These are phyloP conservation scores for Heteromyza rotundicornis DNA, from an alignment of 2,888 invertebrate genomes.

Conservation along the genomic window DNA sequence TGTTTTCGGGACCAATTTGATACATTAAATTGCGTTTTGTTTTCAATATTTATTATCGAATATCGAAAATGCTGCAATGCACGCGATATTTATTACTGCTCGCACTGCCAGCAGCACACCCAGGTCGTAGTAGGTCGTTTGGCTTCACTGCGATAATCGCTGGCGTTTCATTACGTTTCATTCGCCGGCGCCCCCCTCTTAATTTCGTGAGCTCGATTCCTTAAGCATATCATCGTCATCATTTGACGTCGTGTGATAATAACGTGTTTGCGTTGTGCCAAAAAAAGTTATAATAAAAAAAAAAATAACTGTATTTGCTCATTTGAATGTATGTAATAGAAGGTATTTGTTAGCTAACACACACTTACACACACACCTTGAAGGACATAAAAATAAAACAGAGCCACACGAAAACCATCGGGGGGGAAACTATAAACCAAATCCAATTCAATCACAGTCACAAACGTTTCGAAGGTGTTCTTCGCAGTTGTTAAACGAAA, in stretches of 20 bases:
- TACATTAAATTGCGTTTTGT: conserved; percentile 3
- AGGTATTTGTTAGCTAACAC: too few relatives aligned
- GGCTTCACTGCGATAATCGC: neutral
- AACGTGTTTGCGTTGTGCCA: conserved; percentile 9
- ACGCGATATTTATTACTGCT: neutral
- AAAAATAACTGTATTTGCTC: conserved; percentile 12
- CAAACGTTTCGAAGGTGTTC: too few relatives aligned
- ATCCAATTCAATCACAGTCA: neutral
- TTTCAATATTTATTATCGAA: conserved; percentile 10
- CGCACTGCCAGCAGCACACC: neutral
- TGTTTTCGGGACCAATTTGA: neutral
- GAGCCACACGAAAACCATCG: neutral
- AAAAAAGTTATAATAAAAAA: too few relatives aligned
- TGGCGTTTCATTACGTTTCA: conserved; percentile 21
- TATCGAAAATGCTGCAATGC: conserved; percentile 8
- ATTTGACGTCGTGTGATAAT: conserved; percentile 4
- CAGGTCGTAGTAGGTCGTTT: neutral
- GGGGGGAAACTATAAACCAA: too few relatives aligned
- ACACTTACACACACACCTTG: neutral
- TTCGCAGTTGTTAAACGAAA: too few relatives aligned
- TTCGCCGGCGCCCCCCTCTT: conserved; percentile 24
- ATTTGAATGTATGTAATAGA: conserved; percentile 9
- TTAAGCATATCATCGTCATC: too few relatives aligned
- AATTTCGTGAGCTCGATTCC: neutral
- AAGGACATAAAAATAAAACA: neutral